Conservation (phyloP, 2,888 invertebrate species). For the Anagyrus pseudococci region DNA sequence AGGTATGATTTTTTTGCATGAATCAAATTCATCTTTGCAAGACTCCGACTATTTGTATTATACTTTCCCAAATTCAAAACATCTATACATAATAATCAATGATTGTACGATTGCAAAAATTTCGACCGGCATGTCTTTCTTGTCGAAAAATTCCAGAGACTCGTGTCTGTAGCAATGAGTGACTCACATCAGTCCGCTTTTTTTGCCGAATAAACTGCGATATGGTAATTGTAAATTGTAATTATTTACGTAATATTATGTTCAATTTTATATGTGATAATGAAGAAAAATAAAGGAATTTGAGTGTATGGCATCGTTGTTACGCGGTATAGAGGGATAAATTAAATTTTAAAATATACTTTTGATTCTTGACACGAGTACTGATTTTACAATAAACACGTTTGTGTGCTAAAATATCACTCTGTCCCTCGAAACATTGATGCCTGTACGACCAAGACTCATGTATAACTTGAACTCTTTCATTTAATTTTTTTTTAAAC, state of each 20-base stretch:
- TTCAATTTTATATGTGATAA: constrained; percentile 2
- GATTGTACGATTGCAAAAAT: constrained; percentile 10
- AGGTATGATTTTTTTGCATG: neutral
- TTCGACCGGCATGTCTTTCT: constrained; percentile 16
- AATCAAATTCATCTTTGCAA: constrained; percentile 17
- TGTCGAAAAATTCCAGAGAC: neutral
- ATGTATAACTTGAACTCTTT: too few species aligned
- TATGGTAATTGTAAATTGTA: neutral
- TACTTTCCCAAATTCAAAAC: constrained; percentile 25
- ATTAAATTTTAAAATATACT: too few species aligned
- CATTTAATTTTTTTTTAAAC: too few species aligned
- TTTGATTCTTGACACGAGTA: too few species aligned
- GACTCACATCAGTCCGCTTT: neutral
- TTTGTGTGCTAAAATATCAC: too few species aligned
- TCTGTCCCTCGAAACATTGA: too few species aligned
- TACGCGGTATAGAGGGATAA: too few species aligned
- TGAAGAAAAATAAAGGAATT: too few species aligned
- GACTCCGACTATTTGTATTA: constrained; percentile 28
- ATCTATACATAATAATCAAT: neutral
- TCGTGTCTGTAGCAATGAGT: neutral
- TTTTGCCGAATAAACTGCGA: neutral
- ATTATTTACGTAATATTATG: constrained; percentile 1
- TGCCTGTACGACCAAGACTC: too few species aligned
- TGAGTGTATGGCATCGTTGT: too few species aligned
- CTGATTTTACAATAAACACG: too few species aligned